A percentile compares a stretch with the other conserved stretches of the same genome.
Evolutionary conservation across 1,140 invertebrate species (phyloP).

Genomic region (Monochamus saltuarius): DNA sequence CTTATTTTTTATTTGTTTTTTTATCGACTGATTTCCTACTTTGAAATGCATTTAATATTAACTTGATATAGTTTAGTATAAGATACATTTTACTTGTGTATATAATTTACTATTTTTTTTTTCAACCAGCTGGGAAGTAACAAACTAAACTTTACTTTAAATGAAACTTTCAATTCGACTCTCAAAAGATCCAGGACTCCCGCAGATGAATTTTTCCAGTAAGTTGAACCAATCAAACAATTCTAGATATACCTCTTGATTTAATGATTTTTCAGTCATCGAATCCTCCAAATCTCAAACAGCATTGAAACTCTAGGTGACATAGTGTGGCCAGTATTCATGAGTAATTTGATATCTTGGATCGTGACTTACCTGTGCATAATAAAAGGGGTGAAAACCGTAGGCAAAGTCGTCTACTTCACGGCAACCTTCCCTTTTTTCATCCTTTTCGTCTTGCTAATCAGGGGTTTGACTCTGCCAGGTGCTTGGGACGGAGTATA

Average conservation of each 20-base stretch:
- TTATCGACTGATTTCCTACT: too few species aligned
- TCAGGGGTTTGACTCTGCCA: constrained; percentile 74
- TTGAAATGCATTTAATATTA: too few species aligned
- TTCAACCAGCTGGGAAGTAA: constrained; percentile 7
- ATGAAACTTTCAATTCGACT: background rate
- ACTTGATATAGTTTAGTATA: too few species aligned
- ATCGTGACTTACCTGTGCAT: constrained; percentile 77
- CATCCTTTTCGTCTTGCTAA: constrained; percentile 70
- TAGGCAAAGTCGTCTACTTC: constrained; percentile 80
- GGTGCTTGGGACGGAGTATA: constrained; percentile 75
- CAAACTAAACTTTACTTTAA: background rate
- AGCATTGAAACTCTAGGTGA: constrained; percentile 67
- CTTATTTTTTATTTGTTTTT: too few species aligned
- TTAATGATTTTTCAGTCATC: constrained; percentile 57
- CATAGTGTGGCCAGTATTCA: constrained; percentile 72
- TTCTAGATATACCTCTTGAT: background rate
- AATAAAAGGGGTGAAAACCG: constrained; percentile 76
- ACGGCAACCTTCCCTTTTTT: constrained; percentile 85
- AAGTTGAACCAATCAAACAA: constrained; percentile 50
- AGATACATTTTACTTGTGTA: too few species aligned
- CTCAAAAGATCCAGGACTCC: constrained; percentile 58
- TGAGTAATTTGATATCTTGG: constrained; percentile 72
- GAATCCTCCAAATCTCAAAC: constrained; percentile 67
- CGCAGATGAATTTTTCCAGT: constrained; percentile 86
- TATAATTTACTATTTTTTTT: background rate